phyloP scores from a whole-genome alignment of 2,113 vertebrate species.

The Oreocharis arfaki region DNA sequence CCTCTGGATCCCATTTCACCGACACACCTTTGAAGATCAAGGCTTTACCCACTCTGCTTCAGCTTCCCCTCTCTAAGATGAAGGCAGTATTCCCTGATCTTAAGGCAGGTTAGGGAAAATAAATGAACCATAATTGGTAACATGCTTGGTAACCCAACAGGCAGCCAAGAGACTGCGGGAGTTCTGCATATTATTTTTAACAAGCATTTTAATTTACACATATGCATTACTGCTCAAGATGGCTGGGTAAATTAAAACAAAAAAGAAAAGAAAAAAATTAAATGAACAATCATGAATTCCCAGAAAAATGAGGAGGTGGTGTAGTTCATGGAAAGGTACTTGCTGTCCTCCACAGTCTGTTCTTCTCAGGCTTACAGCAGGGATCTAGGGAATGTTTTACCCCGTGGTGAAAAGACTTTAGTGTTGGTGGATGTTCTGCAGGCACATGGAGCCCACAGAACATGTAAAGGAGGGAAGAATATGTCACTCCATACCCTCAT shows the following conservation, averaged over 20 bases:
- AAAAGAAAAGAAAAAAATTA: background rate
- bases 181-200: background rate
- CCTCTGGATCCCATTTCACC: background rate
- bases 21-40: background rate
- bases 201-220: background rate
- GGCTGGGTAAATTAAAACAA: background rate
- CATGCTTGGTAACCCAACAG: background rate
- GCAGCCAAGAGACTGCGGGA: background rate
- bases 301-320: background rate
- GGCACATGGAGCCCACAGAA: background rate
- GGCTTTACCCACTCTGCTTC: background rate
- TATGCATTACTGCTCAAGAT: background rate
- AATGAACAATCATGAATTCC: background rate
- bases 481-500: background rate
- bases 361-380: background rate
- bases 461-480: background rate
- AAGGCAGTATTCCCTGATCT: background rate
- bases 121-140: background rate
- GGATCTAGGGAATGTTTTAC: background rate
- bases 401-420: background rate
- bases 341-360: background rate
- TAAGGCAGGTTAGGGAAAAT: background rate
- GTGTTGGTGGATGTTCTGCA: background rate
- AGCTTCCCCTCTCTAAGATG: background rate
- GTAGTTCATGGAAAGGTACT: background rate